phyloP scores from a whole-genome alignment of 1,140 invertebrate genomes.

The Odontomachus brunneus region DNA sequence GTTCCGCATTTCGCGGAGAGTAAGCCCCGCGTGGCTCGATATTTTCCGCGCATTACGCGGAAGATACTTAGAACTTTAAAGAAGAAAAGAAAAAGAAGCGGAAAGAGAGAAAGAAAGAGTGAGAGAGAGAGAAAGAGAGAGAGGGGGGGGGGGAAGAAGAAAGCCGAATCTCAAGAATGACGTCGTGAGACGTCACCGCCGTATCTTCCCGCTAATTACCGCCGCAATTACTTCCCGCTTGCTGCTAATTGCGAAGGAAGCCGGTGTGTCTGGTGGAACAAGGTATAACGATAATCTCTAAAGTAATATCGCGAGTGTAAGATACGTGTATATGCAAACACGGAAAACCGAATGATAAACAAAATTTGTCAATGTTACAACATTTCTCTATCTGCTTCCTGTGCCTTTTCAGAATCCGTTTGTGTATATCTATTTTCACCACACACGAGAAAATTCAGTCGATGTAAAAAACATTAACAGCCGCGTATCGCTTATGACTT shows the following conservation, averaged over 20 bases:
- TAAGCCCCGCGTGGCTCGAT: background rate
- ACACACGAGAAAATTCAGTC: background rate
- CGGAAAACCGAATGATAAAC: background rate
- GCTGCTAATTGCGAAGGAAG: slow-evolving; percentile 22
- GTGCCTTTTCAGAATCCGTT: background rate
- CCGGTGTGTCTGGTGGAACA: background rate
- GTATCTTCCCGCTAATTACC: slow-evolving; percentile 38
- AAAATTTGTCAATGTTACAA: too few species aligned
- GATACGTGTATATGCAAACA: background rate
- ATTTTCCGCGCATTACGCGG: slow-evolving; percentile 26
- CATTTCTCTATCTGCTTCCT: too few species aligned
- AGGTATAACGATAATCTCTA: slow-evolving; percentile 17
- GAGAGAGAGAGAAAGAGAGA: too few species aligned
- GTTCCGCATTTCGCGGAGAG: slow-evolving; percentile 43
- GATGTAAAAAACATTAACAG: background rate
- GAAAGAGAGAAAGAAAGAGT: background rate
- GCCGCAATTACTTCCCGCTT: slow-evolving; percentile 34
- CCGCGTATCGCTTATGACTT: background rate
- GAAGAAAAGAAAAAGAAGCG: background rate
- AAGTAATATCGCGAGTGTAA: background rate
- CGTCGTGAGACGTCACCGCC: slow-evolving; percentile 2
- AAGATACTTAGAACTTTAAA: background rate
- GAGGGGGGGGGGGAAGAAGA: too few species aligned
- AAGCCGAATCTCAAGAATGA: slow-evolving; percentile 25
- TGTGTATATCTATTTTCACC: background rate